Conservation (phyloP, 2,113 vertebrate genomes). For the Myrmecophaga tridactyla region DNA sequence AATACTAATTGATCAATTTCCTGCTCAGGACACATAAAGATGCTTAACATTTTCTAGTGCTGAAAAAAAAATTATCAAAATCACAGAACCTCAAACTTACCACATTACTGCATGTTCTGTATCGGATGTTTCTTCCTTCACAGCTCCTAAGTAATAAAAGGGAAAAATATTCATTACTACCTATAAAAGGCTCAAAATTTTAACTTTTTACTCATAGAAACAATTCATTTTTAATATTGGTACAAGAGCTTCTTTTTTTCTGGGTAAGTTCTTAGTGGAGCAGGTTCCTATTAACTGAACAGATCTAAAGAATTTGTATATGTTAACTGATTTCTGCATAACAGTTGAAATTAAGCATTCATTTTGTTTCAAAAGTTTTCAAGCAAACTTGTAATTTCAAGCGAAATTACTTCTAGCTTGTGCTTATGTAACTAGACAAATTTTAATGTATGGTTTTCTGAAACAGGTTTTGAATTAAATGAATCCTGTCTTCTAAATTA, state of each 20-base stretch:
- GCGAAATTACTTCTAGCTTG: neutral
- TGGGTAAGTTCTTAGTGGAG: neutral
- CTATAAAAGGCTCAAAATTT: neutral
- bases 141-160: conserved; percentile 88
- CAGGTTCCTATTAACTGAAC: neutral
- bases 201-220: neutral
- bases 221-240: neutral
- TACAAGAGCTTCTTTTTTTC: neutral
- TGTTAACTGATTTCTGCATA: neutral
- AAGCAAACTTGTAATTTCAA: too few species aligned
- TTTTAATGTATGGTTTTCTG: neutral
- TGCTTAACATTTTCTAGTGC: neutral
- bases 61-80: neutral
- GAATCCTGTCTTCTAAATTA: neutral
- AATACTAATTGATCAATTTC: neutral
- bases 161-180: conserved; percentile 64
- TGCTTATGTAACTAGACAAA: conserved; percentile 10
- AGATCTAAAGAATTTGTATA: neutral
- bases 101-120: conserved; percentile 98
- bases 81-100: conserved; percentile 84
- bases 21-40: neutral
- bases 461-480: neutral
- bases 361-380: neutral
- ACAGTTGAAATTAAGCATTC: neutral
- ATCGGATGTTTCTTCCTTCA: conserved; percentile 96